These are phyloP conservation scores for Uropetala carovei DNA, from an alignment of 2,888 invertebrate genomes.

Conservation along the genomic window DNA sequence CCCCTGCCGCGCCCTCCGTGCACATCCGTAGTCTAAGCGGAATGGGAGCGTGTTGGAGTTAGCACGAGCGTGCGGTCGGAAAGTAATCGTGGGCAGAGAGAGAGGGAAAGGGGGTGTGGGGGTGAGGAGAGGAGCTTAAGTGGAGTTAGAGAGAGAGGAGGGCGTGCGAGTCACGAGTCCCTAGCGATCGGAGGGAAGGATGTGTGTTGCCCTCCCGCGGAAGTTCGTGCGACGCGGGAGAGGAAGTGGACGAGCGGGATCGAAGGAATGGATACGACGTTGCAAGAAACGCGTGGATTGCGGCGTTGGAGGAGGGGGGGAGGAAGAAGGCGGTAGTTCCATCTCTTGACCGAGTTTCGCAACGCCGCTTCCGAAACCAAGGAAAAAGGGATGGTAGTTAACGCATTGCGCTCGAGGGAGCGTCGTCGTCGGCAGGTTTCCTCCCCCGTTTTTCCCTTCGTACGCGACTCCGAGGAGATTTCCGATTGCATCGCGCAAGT, in stretches of 20 bases:
- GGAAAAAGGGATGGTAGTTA: background rate
- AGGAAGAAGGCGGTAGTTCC: background rate
- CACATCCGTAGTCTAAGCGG: background rate
- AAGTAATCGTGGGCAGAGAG: no score
- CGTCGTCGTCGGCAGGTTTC: background rate
- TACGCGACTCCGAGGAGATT: no score
- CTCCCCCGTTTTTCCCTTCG: no score
- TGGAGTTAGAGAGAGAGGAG: no score
- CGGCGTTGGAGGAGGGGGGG: no score
- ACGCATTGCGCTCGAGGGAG: background rate
- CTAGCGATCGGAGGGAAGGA: conserved; percentile 7
- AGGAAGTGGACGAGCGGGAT: background rate
- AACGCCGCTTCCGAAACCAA: background rate
- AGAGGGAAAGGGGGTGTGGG: no score
- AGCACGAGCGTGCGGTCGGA: no score
- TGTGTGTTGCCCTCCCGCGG: background rate
- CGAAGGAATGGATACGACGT: background rate
- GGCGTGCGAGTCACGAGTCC: background rate
- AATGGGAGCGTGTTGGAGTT: background rate
- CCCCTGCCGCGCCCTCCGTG: background rate
- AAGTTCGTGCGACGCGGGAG: conserved; percentile 6
- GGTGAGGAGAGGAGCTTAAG: no score
- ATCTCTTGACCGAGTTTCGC: conserved; percentile 22
- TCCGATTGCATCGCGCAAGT: background rate
- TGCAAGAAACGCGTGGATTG: background rate